These are phyloP conservation scores for Antechinus stuartii DNA, from an alignment of 2,113 vertebrate genomes.

Conservation along the genomic window DNA sequence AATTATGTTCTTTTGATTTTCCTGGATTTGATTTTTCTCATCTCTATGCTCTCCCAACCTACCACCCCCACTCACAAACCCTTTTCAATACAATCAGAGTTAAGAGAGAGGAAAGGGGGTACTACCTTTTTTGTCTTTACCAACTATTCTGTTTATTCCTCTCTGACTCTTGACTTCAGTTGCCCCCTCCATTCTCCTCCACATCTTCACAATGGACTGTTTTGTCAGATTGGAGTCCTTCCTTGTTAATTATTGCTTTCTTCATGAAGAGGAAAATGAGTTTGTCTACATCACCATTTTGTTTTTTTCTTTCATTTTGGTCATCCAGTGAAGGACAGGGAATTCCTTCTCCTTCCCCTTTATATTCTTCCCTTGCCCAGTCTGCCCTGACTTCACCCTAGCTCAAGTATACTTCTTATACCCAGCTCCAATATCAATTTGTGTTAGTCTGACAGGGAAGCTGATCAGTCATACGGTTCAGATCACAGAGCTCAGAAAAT, in stretches of 20 bases:
- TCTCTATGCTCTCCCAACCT: not conserved
- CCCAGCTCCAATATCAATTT: not conserved
- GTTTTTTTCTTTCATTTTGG: not conserved
- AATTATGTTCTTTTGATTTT: not conserved
- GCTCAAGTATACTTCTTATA: not conserved
- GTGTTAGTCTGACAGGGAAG: not conserved
- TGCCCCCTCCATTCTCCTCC: constrained; percentile 13
- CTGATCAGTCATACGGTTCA: not conserved
- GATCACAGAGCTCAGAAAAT: not conserved
- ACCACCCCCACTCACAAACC: not conserved
- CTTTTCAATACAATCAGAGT: constrained; percentile 30
- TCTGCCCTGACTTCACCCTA: not conserved
- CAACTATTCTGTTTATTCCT: not conserved
- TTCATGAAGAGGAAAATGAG: constrained; percentile 32
- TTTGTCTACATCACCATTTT: not conserved
- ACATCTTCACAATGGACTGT: constrained; percentile 1
- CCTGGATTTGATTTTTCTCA: not conserved
- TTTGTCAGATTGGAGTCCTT: not conserved
- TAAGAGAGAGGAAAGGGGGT: constrained; percentile 45
- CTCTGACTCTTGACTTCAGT: constrained; percentile 33
- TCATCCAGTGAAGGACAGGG: not conserved
- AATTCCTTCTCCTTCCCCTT: not conserved
- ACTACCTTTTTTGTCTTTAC: not conserved
- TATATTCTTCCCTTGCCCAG: not conserved
- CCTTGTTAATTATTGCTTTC: not conserved